Conservation (phyloP, 2,888 invertebrate species). For the Candidula unifasciata region DNA sequence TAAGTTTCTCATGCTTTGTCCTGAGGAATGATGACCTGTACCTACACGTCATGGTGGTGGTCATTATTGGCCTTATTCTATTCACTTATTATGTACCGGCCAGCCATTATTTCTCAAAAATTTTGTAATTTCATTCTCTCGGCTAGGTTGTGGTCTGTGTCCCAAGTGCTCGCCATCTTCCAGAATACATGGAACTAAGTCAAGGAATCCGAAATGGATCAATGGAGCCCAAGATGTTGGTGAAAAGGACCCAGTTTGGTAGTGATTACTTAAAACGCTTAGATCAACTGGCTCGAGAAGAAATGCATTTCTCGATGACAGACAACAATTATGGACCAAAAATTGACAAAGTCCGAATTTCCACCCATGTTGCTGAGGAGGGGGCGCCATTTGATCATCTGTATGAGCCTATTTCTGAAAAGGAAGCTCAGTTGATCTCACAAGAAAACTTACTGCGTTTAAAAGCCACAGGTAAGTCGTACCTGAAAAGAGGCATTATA, state of each 20-base stretch:
- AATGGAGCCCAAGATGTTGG: neutral
- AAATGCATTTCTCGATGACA: neutral
- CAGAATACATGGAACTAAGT: slow-evolving; percentile 17
- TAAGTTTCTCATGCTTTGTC: no score
- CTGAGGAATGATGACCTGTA: no score
- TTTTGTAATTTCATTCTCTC: no score
- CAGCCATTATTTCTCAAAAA: no score
- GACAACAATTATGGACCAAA: neutral
- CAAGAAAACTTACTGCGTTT: neutral
- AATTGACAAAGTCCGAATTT: slow-evolving; percentile 43
- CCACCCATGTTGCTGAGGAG: slow-evolving; percentile 37
- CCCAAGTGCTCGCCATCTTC: slow-evolving; percentile 34
- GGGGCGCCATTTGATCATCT: slow-evolving; percentile 16
- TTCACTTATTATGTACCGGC: no score
- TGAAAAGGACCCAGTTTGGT: slow-evolving; percentile 24
- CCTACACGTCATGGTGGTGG: no score
- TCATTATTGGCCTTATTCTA: no score
- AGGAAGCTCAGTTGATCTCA: neutral
- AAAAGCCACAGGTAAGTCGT: neutral
- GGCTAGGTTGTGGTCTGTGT: slow-evolving; percentile 30
- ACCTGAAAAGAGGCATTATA: no score
- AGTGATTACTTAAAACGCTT: neutral
- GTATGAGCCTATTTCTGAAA: neutral
- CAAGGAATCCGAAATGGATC: neutral
- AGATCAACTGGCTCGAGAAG: neutral